These are phyloP conservation scores for Strongylocentrotus purpuratus DNA, from an alignment of 35 echinoderm and acorn worm genomes.

Conservation along the genomic window DNA sequence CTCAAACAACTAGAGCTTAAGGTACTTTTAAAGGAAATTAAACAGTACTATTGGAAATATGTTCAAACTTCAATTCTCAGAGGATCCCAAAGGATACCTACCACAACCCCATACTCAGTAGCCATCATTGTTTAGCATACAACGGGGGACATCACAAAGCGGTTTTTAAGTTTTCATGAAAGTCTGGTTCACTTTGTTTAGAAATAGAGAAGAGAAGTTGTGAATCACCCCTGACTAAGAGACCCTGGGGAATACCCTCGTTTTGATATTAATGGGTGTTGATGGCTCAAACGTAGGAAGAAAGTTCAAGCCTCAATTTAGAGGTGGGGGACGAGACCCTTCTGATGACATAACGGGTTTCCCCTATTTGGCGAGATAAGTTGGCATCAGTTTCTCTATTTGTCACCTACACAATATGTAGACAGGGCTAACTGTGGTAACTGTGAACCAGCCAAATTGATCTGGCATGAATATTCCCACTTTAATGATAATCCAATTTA, in stretches of 20 bases:
- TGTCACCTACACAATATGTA: background rate
- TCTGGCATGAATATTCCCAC: too few species aligned
- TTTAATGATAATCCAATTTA: too few species aligned
- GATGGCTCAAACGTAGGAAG: background rate
- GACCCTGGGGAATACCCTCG: background rate
- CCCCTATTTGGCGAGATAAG: background rate
- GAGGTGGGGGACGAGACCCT: background rate
- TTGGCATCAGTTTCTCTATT: background rate
- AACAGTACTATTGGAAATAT: too few species aligned
- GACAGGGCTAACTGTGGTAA: too few species aligned
- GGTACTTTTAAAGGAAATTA: too few species aligned
- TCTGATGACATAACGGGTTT: background rate
- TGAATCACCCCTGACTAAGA: background rate
- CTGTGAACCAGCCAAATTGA: too few species aligned
- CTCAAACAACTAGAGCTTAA: too few species aligned
- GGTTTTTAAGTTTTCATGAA: background rate
- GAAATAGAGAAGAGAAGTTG: background rate
- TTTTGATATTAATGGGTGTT: constrained; percentile 13
- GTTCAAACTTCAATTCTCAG: too few species aligned
- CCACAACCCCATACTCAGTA: too few species aligned
- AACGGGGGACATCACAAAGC: too few species aligned
- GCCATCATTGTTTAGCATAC: too few species aligned
- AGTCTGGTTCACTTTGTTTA: background rate
- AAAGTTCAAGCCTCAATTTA: background rate
- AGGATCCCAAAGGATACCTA: too few species aligned